Percentiles rank a stretch among this genome's conserved stretches.
Conservation (phyloP, 2,113 vertebrate species). For the Desmodus rotundus region DNA sequence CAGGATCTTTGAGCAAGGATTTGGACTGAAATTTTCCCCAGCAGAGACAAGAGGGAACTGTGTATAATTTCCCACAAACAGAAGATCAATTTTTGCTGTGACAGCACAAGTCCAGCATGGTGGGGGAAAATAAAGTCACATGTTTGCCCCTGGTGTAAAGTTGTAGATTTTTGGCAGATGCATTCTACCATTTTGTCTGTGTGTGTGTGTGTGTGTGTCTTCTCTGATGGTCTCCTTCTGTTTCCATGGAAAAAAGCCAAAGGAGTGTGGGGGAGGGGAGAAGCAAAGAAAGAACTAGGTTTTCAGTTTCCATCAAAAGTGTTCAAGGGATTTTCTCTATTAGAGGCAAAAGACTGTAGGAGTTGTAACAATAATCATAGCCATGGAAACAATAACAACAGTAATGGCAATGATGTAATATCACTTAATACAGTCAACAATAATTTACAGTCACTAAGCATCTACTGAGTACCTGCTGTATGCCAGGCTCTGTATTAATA, state of each 20-base stretch:
- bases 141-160: conserved; percentile 52
- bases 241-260: conserved; percentile 57
- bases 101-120: conserved; percentile 47
- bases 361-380: background rate
- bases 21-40: conserved; percentile 34
- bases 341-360: background rate
- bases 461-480: background rate
- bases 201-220: conserved; percentile 18
- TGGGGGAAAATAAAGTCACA: conserved; percentile 53
- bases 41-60: conserved; percentile 24
- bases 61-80: conserved; percentile 62
- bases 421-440: background rate
- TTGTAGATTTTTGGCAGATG: conserved; percentile 58
- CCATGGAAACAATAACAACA: background rate
- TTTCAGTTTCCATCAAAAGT: conserved; percentile 40
- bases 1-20: conserved; percentile 22
- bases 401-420: background rate
- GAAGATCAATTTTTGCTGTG: conserved; percentile 64
- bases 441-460: background rate
- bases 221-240: conserved; percentile 53
- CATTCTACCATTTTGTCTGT: conserved; percentile 46
- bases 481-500: background rate
- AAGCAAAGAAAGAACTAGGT: conserved; percentile 9
- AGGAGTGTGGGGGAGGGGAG: background rate
- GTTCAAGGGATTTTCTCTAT: conserved; percentile 7